These are phyloP conservation scores for Hypercompe scribonia DNA, from an alignment of 2,888 invertebrate genomes.

Conservation along the genomic window DNA sequence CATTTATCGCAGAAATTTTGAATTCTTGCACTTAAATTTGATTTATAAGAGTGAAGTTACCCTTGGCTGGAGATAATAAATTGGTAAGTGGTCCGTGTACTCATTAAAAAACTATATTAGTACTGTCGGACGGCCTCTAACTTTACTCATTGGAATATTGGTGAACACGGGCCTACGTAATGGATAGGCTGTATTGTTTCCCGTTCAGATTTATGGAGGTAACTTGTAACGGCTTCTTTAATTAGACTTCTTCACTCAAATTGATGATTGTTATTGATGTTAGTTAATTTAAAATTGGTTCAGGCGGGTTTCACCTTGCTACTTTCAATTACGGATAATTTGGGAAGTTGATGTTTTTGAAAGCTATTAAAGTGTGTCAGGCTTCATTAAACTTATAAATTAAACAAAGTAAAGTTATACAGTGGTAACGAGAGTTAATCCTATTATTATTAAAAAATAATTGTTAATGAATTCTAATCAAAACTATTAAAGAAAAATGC, in stretches of 20 bases:
- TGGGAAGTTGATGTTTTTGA: slow-evolving; percentile 56
- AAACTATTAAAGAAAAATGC: not conserved
- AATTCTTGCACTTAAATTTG: slow-evolving; percentile 60
- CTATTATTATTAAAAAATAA: not conserved
- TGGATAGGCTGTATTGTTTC: slow-evolving; percentile 84
- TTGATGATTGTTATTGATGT: slow-evolving; percentile 85
- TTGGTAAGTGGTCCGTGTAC: slow-evolving; percentile 66
- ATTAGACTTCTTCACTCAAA: slow-evolving; percentile 85
- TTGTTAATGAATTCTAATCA: too few species aligned
- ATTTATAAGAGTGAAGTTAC: slow-evolving; percentile 66
- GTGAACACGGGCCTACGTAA: slow-evolving; percentile 77
- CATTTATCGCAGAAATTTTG: slow-evolving; percentile 51
- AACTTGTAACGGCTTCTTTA: slow-evolving; percentile 86
- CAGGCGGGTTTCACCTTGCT: slow-evolving; percentile 63
- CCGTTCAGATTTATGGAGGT: slow-evolving; percentile 85
- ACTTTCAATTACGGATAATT: slow-evolving; percentile 63
- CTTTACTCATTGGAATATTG: slow-evolving; percentile 83
- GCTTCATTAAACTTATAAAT: slow-evolving; percentile 24
- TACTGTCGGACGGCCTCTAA: slow-evolving; percentile 67
- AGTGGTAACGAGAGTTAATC: not conserved
- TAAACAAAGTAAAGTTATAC: not conserved
- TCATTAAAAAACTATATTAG: slow-evolving; percentile 84
- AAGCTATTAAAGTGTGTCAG: slow-evolving; percentile 36
- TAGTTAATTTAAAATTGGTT: slow-evolving; percentile 75
- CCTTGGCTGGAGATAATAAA: slow-evolving; percentile 67